Conservation (phyloP, 2,113 vertebrate species). For the Equus przewalskii region DNA sequence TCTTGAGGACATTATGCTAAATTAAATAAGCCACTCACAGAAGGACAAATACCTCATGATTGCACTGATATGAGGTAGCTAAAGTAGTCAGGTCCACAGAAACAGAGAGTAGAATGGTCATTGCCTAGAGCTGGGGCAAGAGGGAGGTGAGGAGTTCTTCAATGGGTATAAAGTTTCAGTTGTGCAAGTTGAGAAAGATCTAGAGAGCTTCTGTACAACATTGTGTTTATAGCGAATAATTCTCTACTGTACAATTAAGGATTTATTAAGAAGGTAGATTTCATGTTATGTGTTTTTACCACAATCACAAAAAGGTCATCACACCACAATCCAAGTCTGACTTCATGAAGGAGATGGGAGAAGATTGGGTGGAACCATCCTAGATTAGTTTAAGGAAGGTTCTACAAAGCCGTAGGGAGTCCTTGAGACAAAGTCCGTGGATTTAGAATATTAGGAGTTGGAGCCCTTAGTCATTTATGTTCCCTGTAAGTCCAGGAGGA, state of each 20-base stretch:
- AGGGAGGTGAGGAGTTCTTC: background rate
- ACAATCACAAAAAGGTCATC: background rate
- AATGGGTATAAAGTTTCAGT: background rate
- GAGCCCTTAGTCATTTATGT: background rate
- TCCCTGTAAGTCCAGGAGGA: background rate
- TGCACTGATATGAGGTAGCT: background rate
- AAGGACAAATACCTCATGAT: background rate
- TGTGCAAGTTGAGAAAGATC: background rate
- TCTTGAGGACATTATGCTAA: background rate
- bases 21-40: background rate
- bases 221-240: background rate
- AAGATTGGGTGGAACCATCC: background rate
- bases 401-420: background rate
- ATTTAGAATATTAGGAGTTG: background rate
- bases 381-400: background rate
- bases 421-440: background rate
- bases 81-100: background rate
- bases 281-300: background rate
- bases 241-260: background rate
- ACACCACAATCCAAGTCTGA: background rate
- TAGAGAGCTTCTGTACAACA: background rate
- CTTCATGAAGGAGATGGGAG: background rate
- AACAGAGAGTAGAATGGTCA: background rate
- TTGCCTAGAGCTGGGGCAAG: background rate
- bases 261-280: background rate